These are phyloP conservation scores for Anorthoa munda DNA, from an alignment of 2,888 invertebrate genomes.

Conservation along the genomic window DNA sequence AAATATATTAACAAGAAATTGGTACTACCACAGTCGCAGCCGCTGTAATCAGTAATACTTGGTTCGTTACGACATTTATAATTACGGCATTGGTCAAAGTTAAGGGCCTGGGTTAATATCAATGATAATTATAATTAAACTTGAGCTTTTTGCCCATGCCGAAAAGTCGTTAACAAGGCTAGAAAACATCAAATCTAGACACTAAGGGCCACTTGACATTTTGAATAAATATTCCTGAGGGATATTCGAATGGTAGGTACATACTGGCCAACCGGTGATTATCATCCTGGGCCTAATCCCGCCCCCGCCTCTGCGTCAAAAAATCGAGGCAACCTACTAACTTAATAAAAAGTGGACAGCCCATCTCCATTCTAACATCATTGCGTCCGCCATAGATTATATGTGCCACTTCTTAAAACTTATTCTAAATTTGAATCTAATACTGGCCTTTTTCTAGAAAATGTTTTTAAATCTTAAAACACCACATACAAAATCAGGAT, in stretches of 20 bases:
- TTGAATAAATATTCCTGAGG: too few species aligned
- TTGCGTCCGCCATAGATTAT: too few species aligned
- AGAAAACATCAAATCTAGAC: background rate
- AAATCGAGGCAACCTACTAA: too few species aligned
- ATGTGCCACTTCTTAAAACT: background rate
- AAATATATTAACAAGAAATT: constrained; percentile 56
- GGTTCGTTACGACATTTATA: constrained; percentile 32
- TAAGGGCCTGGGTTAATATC: background rate
- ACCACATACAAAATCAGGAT: background rate
- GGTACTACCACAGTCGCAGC: constrained; percentile 12
- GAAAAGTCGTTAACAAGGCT: background rate
- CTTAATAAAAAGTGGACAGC: too few species aligned
- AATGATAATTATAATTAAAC: background rate
- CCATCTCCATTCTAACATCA: too few species aligned
- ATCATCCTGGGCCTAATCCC: too few species aligned
- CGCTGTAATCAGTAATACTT: constrained; percentile 11
- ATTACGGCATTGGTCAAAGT: constrained; percentile 8
- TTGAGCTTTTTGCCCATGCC: background rate
- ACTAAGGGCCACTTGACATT: too few species aligned
- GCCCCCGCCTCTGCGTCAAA: too few species aligned
- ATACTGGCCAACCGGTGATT: too few species aligned
- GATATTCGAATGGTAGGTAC: too few species aligned
- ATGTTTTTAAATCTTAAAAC: too few species aligned
- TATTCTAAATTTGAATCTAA: background rate
- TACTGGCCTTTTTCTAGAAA: background rate